Percentiles rank a stretch among this genome's conserved stretches.
phyloP scores from a whole-genome alignment of 92 coral and sea anemone genomes.

The Metridium senile region DNA sequence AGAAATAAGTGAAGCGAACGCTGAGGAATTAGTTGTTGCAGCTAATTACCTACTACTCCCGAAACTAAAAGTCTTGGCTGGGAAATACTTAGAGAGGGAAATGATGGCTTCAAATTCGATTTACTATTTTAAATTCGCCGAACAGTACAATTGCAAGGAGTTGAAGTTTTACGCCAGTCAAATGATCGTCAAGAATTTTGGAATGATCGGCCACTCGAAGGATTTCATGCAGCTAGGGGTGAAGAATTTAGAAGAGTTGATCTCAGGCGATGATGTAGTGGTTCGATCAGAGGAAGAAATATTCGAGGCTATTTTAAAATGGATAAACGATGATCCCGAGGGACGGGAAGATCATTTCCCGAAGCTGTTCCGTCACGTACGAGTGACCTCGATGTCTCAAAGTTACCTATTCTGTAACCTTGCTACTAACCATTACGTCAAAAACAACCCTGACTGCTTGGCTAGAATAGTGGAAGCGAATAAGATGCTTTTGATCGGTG shows the following conservation, averaged over 20 bases:
- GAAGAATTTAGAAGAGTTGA: conserved; percentile 69
- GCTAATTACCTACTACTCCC: conserved; percentile 84
- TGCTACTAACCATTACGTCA: conserved; percentile 58
- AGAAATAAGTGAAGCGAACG: conserved; percentile 63
- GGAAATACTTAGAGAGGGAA: conserved; percentile 71
- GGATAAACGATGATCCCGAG: conserved; percentile 70
- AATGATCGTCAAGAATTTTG: conserved; percentile 77
- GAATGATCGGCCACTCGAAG: conserved; percentile 70
- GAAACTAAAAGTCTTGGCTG: conserved; percentile 69
- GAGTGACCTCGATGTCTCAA: conserved; percentile 68
- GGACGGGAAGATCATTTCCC: conserved; percentile 63
- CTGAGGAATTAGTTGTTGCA: conserved; percentile 76
- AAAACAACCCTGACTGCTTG: conserved; percentile 54
- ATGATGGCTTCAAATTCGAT: conserved; percentile 75
- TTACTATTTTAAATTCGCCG: conserved; percentile 69
- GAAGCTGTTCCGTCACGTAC: conserved; percentile 74
- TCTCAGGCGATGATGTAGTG: conserved; percentile 77
- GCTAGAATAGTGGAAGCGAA: conserved; percentile 68
- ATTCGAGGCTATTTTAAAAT: conserved; percentile 73
- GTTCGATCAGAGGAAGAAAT: conserved; percentile 81
- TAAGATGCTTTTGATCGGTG: conserved; percentile 44
- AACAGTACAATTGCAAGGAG: conserved; percentile 80
- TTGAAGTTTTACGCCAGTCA: conserved; percentile 69
- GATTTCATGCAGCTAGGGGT: conserved; percentile 62
- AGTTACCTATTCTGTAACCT: conserved; percentile 66